Evolutionary conservation across 92 coral and sea anemone species (phyloP), one percentile per base, ranked within the genome.

Genomic region (Metridium senile): DNA sequence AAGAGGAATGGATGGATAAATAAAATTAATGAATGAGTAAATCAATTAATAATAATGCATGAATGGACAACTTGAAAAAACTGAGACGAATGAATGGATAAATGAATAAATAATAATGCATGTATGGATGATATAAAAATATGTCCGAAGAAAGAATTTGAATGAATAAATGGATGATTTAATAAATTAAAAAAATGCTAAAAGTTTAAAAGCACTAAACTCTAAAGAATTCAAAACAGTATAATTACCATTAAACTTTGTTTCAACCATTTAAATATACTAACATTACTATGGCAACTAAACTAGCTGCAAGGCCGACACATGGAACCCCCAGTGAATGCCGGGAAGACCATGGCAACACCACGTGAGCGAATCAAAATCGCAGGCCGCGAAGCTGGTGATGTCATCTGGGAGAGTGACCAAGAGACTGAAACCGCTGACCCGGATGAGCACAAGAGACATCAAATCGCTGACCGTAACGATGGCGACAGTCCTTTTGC

Each of bases 321-420:
- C 80, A 84, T 85, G 71, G 97, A 85, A 62, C 85, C 59, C n/a
- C 87, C 97, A 65, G 89, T 88, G 9, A 78, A 66, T 28, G 70
- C 84, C 26, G 27, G 69, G 31, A 92, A 92, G 85, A 71, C 85
- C 22, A 30, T 75, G 29, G 97, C 93, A 6, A 80, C 97, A 17
- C 90, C 93, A 39, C 86, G 70, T 51, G 91, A 80, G 20, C 93
- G 93, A 26, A 79, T 89, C 76, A 93, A 85, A 51, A 79, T 74
- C 71, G 91, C 87, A 16, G 76, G 84, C 18, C 83, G 82, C 47
- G 87, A 89, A 43, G 56, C 75, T 20, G 77, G 78, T 86, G 97
- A 92, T 89, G 97, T 89, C 83, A 66, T 82, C 45, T 92, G 97
- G 97, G 97, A 92, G 39, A 82, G 88, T 53, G 91, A 91, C 61